These are phyloP conservation scores for Nasonia oneida DNA, from an alignment of 2,888 invertebrate genomes.

Conservation along the genomic window DNA sequence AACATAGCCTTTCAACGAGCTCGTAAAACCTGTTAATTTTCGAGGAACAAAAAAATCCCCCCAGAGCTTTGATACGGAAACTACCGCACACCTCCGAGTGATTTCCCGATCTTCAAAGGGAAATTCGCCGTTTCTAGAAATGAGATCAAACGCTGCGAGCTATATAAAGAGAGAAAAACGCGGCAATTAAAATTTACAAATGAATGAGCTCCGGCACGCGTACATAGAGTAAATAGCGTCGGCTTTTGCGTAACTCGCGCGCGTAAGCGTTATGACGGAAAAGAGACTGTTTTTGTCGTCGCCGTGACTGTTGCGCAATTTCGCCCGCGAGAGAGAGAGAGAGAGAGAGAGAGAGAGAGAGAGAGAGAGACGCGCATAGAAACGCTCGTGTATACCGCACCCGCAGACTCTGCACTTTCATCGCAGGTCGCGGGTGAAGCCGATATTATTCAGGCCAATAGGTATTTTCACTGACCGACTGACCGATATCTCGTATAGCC, in stretches of 20 bases:
- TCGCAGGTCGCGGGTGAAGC: slow-evolving; percentile 15
- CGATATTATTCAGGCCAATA: slow-evolving; percentile 59
- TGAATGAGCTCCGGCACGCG: not conserved
- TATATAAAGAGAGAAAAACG: not conserved
- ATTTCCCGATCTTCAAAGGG: not conserved
- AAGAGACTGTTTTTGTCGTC: slow-evolving; percentile 27
- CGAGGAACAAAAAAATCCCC: not conserved
- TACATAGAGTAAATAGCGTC: not conserved
- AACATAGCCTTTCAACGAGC: too few relatives aligned
- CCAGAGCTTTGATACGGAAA: not conserved
- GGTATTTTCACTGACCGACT: slow-evolving; percentile 62
- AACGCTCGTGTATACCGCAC: not conserved
- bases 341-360: not conserved
- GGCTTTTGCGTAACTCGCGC: not conserved
- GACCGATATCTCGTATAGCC: slow-evolving; percentile 45
- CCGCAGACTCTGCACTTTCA: slow-evolving; percentile 44
- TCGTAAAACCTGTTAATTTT: too few relatives aligned
- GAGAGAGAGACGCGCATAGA: slow-evolving; percentile 9
- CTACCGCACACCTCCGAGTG: not conserved
- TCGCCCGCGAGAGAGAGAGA: not conserved
- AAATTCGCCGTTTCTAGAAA: not conserved
- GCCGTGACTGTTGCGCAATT: slow-evolving; percentile 45
- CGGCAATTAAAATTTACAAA: not conserved
- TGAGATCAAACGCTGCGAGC: not conserved
- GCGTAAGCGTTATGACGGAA: slow-evolving; percentile 43